Conservation (phyloP, 92 coral and sea anemone species). For the Phenganax subtilis region DNA sequence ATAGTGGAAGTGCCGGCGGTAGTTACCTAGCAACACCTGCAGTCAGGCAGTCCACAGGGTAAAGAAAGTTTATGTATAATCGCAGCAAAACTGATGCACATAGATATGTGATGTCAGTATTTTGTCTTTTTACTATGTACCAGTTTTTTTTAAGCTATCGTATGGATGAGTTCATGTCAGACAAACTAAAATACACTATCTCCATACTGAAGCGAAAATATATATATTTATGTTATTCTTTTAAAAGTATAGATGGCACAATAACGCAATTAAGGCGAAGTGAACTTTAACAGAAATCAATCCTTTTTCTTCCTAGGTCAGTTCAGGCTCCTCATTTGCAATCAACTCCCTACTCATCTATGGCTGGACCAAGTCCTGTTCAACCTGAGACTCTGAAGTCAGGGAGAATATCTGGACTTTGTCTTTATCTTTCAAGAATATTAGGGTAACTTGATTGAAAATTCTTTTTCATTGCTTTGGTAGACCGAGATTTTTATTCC, state of each 20-base stretch:
- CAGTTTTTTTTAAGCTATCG: too few relatives aligned
- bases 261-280: too few relatives aligned
- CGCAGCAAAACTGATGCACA: not conserved
- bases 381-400: conserved; percentile 75
- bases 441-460: conserved; percentile 56
- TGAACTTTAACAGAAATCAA: not conserved
- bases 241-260: too few relatives aligned
- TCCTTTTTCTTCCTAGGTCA: conserved; percentile 5
- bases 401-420: conserved; percentile 86
- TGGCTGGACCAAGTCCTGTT: conserved; percentile 70
- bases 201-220: too few relatives aligned
- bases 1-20: conserved; percentile 62
- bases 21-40: conserved; percentile 73
- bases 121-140: too few relatives aligned
- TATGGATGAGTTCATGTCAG: too few relatives aligned
- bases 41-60: conserved; percentile 45
- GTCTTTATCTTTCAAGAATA: conserved; percentile 77
- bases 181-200: too few relatives aligned
- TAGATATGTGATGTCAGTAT: not conserved
- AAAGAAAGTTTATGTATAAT: conserved; percentile 1
- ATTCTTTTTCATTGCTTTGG: not conserved
- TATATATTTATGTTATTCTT: too few relatives aligned
- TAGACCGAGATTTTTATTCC: not conserved
- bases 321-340: conserved; percentile 32
- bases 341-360: conserved; percentile 75